Base-by-base conservation (phyloP, 2,113 vertebrate species). In the Antigone vipio region DNA sequence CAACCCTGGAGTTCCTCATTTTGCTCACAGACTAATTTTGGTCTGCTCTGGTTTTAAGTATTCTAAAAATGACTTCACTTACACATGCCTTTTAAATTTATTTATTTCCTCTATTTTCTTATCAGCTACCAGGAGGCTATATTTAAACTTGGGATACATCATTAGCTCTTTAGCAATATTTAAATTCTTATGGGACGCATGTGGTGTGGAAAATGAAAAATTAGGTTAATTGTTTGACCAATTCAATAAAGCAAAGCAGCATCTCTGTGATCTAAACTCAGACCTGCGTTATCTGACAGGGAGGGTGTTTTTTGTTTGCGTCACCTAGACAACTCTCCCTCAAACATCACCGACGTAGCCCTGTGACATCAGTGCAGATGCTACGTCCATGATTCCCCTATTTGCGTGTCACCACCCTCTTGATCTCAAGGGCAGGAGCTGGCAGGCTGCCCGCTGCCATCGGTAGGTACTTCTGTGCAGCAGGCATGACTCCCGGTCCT, bases 331-430 rank as follows among this genome's bases (percentile, higher is more conserved):
- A 60, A 12, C 71, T 53, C 16, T 69, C 49, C 52, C n/a, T 64
- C 58, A 52, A 5, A 32, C 35, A n/a, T 27, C 53, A 18, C 4
- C 3, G 1, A 26, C 0, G 0, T 3, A 47, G 50, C 9, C 62
- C 52, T 79, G 58, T 71, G 89, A 62, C 50, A 89, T 12, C 30
- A 62, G 18, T 26, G 40, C n/a, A 38, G 53, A 66, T 23, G 32
- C n/a, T 67, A 4, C 68, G 60, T 82, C 27, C 49, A 16, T 12
- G 29, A n/a, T 49, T 78, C 9, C 29, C 29, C 50, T 38, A 2
- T 30, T 52, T 62, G 35, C 1, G 0, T 50, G 69, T 42, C 82
- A 38, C 30, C 73, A 9, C 29, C 24, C 40, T 76, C 82, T 67
- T 1, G 2, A 19, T 85, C 42, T 67, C 49, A 23, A 55, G 58